phyloP scores from a whole-genome alignment of 2,113 vertebrate species.

The Sterna hirundo region DNA sequence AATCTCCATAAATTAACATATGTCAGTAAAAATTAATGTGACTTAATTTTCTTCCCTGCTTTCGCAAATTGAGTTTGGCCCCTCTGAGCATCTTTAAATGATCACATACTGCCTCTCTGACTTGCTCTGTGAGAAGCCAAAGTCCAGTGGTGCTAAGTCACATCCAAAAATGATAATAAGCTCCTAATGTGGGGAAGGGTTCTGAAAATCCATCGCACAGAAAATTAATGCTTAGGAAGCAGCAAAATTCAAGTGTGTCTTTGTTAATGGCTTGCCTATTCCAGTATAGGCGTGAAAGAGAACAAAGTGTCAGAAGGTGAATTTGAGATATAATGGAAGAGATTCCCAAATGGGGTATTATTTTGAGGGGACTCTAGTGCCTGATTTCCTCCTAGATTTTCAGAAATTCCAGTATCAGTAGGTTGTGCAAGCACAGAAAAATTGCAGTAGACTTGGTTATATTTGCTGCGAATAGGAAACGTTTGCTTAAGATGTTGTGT shows the following conservation, averaged over 20 bases:
- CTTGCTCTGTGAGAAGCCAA: neutral
- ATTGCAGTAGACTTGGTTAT: neutral
- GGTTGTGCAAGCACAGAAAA: neutral
- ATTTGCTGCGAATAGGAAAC: neutral
- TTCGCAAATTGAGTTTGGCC: conserved; percentile 28
- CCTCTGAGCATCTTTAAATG: neutral
- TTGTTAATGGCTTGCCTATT: neutral
- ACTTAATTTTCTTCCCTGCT: conserved; percentile 23
- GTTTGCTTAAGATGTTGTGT: neutral
- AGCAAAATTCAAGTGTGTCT: neutral
- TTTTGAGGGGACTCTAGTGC: neutral
- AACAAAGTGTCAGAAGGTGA: neutral
- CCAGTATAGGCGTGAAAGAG: neutral
- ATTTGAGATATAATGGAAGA: neutral
- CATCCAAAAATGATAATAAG: neutral
- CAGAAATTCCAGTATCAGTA: neutral
- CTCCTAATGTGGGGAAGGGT: neutral
- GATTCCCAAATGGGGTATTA: neutral
- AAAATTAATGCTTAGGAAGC: neutral
- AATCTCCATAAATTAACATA: conserved; percentile 16
- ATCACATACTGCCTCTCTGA: neutral
- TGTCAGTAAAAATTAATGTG: conserved; percentile 36
- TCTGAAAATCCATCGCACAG: neutral
- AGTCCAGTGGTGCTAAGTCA: neutral
- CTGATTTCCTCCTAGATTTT: neutral